A percentile compares a stretch with the other conserved stretches of the same genome.
phyloP scores from a whole-genome alignment of 2,888 invertebrate species.

The Torymus aiolomorphi region DNA sequence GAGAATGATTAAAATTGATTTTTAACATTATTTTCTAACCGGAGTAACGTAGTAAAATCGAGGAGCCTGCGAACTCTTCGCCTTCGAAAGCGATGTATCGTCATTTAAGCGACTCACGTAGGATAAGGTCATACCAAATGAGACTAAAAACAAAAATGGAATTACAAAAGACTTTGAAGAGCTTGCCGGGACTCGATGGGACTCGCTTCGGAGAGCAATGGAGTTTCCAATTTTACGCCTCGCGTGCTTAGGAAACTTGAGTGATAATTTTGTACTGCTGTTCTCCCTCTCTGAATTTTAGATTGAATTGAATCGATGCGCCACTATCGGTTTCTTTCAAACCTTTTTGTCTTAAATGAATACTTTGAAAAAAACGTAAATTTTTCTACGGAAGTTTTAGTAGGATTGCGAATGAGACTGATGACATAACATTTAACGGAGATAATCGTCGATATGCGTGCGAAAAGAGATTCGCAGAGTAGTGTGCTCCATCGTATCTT shows the following conservation, averaged over 20 bases:
- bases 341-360: background rate
- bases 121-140: constrained; percentile 23
- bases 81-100: constrained; percentile 1
- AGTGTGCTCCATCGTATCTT: constrained; percentile 43
- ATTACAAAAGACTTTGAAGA: constrained; percentile 46
- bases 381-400: constrained; percentile 53
- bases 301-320: constrained; percentile 24
- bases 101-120: constrained; percentile 12
- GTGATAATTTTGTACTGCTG: constrained; percentile 53
- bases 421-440: constrained; percentile 20
- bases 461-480: constrained; percentile 26
- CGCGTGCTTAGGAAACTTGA: constrained; percentile 31
- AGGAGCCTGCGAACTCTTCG: constrained; percentile 32
- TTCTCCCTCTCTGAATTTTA: constrained; percentile 34
- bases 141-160: constrained; percentile 38
- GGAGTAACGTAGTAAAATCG: constrained; percentile 6
- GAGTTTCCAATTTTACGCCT: constrained; percentile 44
- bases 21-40: constrained; percentile 24
- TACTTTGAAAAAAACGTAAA: background rate
- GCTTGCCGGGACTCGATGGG: constrained; percentile 31
- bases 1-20: background rate
- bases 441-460: constrained; percentile 6
- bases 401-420: constrained; percentile 39
- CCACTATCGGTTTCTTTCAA: constrained; percentile 8
- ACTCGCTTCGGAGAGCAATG: background rate